Evolutionary conservation across 1,140 invertebrate genomes (phyloP), one percentile per base, ranked within the genome.

Genomic region (Hestina assimilis): DNA sequence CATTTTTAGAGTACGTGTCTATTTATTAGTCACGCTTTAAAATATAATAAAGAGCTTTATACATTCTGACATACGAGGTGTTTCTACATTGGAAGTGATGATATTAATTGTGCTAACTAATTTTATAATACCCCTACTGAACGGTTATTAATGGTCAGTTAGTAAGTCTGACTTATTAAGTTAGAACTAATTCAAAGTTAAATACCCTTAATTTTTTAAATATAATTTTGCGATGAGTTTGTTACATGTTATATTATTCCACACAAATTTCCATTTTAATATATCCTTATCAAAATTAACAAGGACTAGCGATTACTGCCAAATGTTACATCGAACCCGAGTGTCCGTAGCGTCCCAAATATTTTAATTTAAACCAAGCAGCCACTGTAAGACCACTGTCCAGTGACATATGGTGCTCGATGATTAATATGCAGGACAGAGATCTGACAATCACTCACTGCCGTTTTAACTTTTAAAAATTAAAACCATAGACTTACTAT

Each of bases 381-480:
- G 63, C 64, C 61, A 59, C 51, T 56, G 73, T 56, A 69, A 67
- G 71, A 72, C 45, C 63, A 56, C 28, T 59, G 60, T 58, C 65
- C 60, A 59, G 67, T 67, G 65, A 65, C 80, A 84, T 66, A 75
- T 84, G 83, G 66, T 63, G 76, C 50, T 35, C 61, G 51, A 64
- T 87, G 81, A 87, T 87, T 87, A 87, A 84, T 84, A 87, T 84
- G 81, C 83, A 77, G 66, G 75, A 72, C 71, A 66, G 70, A 75
- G 70, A 70, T 61, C 65, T 68, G 12, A 35, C 45, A 35, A 26
- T 42, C 50, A 11, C 38, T 29, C 26, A 52, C 24, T 51, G 31
- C 6, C 15, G 23, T 51, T 57, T 26, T 40, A 20, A 35, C 24
- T 57, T 57, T 47, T 47, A 42, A 17, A n/a, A n/a, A n/a, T n/a